phyloP scores from a whole-genome alignment of 2,888 invertebrate genomes.

The Brachyptera putata region DNA sequence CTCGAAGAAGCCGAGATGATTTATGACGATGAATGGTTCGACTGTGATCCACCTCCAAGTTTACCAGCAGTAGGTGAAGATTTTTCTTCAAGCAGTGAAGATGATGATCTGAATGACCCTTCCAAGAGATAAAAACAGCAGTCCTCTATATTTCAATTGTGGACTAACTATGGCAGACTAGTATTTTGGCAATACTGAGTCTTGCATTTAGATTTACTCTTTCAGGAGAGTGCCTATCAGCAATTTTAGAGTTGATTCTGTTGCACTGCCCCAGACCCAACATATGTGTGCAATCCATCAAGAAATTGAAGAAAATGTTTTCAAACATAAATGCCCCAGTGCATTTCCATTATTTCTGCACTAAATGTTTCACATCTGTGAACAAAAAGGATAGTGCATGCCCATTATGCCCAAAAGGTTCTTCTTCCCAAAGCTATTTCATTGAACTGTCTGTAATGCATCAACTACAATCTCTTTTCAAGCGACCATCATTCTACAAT shows the following conservation, averaged over 20 bases:
- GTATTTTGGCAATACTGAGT: neutral
- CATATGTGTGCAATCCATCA: conserved; percentile 5
- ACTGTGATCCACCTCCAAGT: too few species aligned
- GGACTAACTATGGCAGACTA: neutral
- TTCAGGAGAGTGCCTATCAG: conserved; percentile 4
- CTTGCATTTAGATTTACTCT: conserved; percentile 2
- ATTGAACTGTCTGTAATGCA: conserved; percentile 3
- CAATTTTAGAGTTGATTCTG: neutral
- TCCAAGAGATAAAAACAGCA: too few species aligned
- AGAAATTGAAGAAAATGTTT: conserved; percentile 6
- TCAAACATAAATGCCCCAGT: neutral
- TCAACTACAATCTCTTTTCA: conserved; percentile 1
- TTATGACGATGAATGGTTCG: too few species aligned
- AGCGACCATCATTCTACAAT: neutral
- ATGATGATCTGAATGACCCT: too few species aligned
- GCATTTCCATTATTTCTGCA: conserved; percentile 2
- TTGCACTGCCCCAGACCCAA: neutral
- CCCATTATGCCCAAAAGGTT: neutral
- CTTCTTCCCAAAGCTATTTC: neutral
- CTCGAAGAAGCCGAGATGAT: too few species aligned
- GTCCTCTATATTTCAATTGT: neutral
- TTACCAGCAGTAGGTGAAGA: too few species aligned
- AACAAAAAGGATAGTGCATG: neutral
- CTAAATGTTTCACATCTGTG: neutral
- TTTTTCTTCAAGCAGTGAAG: too few species aligned